Evolutionary conservation across 1,140 invertebrate species (phyloP), one percentile per base, ranked within the genome.

Genomic region (Orius insidiosus): DNA sequence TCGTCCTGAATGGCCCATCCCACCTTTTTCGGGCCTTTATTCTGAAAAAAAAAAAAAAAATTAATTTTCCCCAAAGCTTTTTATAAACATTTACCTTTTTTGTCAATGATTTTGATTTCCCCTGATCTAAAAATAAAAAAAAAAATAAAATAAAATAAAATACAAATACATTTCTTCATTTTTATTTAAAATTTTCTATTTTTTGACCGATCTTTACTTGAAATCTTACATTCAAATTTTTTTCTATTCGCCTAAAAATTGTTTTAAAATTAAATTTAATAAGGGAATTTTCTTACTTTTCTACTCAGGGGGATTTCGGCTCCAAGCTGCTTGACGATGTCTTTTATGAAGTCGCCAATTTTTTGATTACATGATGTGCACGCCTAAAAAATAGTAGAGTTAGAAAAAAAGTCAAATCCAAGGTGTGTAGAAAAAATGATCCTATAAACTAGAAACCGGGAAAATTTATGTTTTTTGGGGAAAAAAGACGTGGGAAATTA

Each of bases 251-350:
- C 35, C n/a, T n/a, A 9, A 36, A 15, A 36, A 36, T 36, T 15
- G 32, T 11, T 36, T 15, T 4, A 36, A 10, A 36, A 5, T 36
- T 3, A 36, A 36, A 4, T 36, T 36, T 43, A 43, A 18, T 33
- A 4, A 24, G 24, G 7, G 7, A 24, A 24, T 24, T 4, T 7
- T 24, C 24, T 24, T 7, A 24, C 24, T 24, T 24, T 33, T 24
- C 24, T 24, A 24, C 24, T 24, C 7, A 3, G 24, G 24, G 24
- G 24, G 24, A 24, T 24, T 16, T 47, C 18, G 6, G 44, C n/a
- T 14, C 49, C 19, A 31, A 46, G 49, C 32, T 47, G 31, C n/a
- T 41, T 44, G 5, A 51, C 43, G n/a, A 47, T 8, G 9, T 51
- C 49, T 13, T 19, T 38, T 13, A 51, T 11, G 39, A 47, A 51